These are phyloP conservation scores for Pseudopodoces humilis DNA, from an alignment of 2,113 vertebrate species.

Conservation along the genomic window DNA sequence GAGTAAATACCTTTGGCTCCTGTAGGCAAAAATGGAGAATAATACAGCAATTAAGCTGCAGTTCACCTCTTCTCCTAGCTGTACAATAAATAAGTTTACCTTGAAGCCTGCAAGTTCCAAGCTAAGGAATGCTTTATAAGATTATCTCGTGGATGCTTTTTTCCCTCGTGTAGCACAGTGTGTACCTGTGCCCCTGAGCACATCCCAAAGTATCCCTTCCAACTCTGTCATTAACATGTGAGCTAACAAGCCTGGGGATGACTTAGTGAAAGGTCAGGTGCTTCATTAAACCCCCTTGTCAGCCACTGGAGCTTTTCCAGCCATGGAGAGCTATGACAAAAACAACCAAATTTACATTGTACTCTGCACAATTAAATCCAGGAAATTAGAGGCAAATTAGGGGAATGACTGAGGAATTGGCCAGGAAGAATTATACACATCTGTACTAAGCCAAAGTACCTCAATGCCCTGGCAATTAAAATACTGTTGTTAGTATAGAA, in stretches of 20 bases:
- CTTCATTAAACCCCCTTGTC: slow-evolving; percentile 28
- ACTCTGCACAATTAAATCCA: not conserved
- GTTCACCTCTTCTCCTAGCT: not conserved
- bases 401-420: not conserved
- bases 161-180: not conserved
- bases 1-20: not conserved
- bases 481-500: not conserved
- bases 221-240: not conserved
- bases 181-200: not conserved
- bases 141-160: accelerated
- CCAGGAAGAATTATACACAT: not conserved
- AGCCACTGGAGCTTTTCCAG: not conserved
- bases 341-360: not conserved
- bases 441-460: not conserved
- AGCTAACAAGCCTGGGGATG: slow-evolving; percentile 21
- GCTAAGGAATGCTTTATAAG: not conserved
- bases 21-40: not conserved
- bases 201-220: not conserved
- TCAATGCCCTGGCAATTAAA: not conserved
- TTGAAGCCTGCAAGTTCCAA: not conserved
- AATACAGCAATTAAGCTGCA: not conserved
- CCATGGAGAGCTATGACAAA: not conserved
- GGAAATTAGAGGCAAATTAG: slow-evolving; percentile 11
- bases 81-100: not conserved
- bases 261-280: slow-evolving; percentile 42